Evolutionary conservation across 2,797 vertebrate species (phyloP), one percentile per base, ranked within the genome.

Genomic region (Chelmon rostratus): DNA sequence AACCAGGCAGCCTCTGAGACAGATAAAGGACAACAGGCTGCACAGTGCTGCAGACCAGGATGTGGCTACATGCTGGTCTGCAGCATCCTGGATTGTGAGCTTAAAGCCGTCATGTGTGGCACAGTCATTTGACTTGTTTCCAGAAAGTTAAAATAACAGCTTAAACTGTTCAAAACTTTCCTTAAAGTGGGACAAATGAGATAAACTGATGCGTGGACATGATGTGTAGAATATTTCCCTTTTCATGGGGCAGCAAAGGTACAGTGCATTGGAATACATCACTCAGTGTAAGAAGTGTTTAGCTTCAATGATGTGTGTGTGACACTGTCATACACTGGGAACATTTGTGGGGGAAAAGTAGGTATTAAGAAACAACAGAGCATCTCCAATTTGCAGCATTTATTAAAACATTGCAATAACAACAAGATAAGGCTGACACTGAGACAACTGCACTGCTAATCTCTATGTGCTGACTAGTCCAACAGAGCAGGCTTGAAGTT

Each of bases 21-120:
- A 75, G 37, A 79, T 11, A 50, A 42, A 80, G 73, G 80, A 58
- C 71, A 25, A 56, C 54, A 50, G 28, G 18, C 31, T 9, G 37
- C 13, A 38, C 56, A 9, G 28, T 4, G 10, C 49, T 64, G 40
- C 56, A 25, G 53, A 57, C n/a, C 13, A 68, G 25, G 58, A 58
- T 10, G 9, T 38, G 74, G 50, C 58, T 23, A 71, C 31, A 78
- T 84, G 83, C 85, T 80, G 62, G 33, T 83, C 23, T 71, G n/a
- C n/a, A n/a, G n/a, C n/a, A n/a, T n/a, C n/a, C n/a, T n/a, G 44
- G 76, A 57, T 6, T 68, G 44, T 57, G 54, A 35, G 16, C 58
- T 46, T 7, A 52, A 40, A 44, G 37, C 15, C 62, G 64, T 0
- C 28, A 56, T 37, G 37, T 13, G 28, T 18, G 44, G 25, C 58